phyloP scores from a whole-genome alignment of 2,888 invertebrate genomes.

The Eupithecia subumbrata region DNA sequence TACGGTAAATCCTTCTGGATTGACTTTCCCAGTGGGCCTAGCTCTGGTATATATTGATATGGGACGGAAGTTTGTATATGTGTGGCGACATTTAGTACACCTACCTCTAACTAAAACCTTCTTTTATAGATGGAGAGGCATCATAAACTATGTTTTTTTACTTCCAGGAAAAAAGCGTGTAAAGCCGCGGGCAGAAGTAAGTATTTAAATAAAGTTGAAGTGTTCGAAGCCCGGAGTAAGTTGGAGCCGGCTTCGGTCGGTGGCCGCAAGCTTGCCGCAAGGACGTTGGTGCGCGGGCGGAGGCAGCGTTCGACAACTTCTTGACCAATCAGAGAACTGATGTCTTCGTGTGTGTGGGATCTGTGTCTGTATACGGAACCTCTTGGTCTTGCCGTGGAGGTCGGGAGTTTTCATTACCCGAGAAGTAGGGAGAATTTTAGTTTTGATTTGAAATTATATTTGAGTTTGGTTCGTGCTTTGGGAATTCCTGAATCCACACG shows the following conservation, averaged over 20 bases:
- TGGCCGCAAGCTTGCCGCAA: slow-evolving; percentile 81
- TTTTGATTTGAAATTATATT: background rate
- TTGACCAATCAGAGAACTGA: slow-evolving; percentile 57
- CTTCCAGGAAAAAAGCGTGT: background rate
- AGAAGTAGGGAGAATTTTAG: slow-evolving; percentile 20
- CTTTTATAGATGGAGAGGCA: background rate
- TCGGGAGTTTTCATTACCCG: slow-evolving; percentile 26
- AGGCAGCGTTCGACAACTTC: slow-evolving; percentile 63
- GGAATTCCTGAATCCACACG: background rate
- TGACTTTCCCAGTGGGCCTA: no score
- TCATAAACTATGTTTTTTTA: background rate
- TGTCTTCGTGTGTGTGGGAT: slow-evolving; percentile 46
- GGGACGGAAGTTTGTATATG: no score
- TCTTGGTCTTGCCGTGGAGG: slow-evolving; percentile 59
- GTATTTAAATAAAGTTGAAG: slow-evolving; percentile 35
- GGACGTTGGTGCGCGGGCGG: slow-evolving; percentile 83
- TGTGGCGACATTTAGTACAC: no score
- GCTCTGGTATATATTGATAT: no score
- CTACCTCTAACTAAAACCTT: no score
- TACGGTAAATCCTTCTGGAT: no score
- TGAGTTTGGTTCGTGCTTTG: background rate
- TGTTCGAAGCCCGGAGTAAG: slow-evolving; percentile 40
- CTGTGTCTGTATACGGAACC: slow-evolving; percentile 51
- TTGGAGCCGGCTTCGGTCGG: slow-evolving; percentile 70
- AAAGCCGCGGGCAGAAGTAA: background rate